These are phyloP conservation scores for Habrosyne pyritoides DNA, from an alignment of 2,888 invertebrate species.

Conservation along the genomic window DNA sequence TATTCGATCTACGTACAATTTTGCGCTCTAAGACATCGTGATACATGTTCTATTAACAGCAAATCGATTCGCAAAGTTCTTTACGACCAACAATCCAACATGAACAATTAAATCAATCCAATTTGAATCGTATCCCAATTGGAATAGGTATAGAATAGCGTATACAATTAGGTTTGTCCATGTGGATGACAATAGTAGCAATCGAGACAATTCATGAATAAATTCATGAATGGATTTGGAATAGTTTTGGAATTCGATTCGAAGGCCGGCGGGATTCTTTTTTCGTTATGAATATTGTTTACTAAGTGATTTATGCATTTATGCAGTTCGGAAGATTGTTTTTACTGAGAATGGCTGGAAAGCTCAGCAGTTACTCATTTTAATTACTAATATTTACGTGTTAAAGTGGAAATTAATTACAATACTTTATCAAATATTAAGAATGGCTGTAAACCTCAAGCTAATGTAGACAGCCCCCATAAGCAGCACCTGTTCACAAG, in stretches of 20 bases:
- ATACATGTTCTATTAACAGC: slow-evolving; percentile 34
- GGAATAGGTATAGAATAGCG: not conserved
- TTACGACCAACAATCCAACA: slow-evolving; percentile 20
- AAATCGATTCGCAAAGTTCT: slow-evolving; percentile 34
- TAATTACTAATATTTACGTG: too few relatives aligned
- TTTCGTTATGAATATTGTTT: slow-evolving; percentile 43
- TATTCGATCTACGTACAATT: slow-evolving; percentile 18
- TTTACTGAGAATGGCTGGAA: too few relatives aligned
- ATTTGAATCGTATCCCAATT: slow-evolving; percentile 7
- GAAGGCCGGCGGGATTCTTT: slow-evolving; percentile 33
- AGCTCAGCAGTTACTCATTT: too few relatives aligned
- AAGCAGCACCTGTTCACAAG: too few relatives aligned
- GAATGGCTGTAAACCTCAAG: too few relatives aligned
- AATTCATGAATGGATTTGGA: slow-evolving; percentile 45
- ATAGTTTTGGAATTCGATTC: slow-evolving; percentile 28
- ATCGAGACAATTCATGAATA: slow-evolving; percentile 44
- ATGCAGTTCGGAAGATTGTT: too few relatives aligned
- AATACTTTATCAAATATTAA: too few relatives aligned
- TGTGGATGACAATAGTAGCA: slow-evolving; percentile 39
- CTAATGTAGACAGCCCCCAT: too few relatives aligned
- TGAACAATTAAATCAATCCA: not conserved
- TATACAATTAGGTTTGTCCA: slow-evolving; percentile 16
- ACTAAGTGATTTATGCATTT: slow-evolving; percentile 38
- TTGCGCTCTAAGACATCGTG: slow-evolving; percentile 20
- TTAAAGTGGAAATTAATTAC: too few relatives aligned